A percentile compares a stretch with the other conserved stretches of the same genome.
These are phyloP conservation scores for Dinothrombium tinctorium DNA, from an alignment of 1,140 invertebrate genomes.

Conservation along the genomic window DNA sequence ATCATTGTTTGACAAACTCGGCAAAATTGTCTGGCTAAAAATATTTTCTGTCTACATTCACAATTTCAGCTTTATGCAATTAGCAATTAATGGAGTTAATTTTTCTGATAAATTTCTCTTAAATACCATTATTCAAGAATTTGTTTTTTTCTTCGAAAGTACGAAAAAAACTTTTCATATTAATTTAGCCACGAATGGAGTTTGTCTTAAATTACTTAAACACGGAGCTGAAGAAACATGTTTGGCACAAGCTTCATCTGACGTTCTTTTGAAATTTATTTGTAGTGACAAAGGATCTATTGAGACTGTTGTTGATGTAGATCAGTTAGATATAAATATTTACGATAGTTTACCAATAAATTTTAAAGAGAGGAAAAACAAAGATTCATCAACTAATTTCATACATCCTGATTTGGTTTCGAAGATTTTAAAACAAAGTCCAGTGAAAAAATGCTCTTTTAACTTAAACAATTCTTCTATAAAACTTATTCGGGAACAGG, in stretches of 20 bases:
- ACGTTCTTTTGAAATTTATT: background rate
- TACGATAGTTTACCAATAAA: background rate
- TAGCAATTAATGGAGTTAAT: background rate
- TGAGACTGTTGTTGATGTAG: background rate
- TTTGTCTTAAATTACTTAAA: background rate
- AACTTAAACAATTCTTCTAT: too few species aligned
- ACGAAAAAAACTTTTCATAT: background rate
- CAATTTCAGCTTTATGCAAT: background rate
- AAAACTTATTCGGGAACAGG: too few species aligned
- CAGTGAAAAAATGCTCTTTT: too few species aligned
- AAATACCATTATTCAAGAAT: background rate
- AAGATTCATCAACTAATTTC: background rate
- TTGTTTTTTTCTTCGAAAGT: background rate
- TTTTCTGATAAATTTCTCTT: background rate
- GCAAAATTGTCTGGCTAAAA: too few species aligned
- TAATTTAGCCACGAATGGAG: background rate
- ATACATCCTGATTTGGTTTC: background rate
- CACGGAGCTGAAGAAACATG: background rate
- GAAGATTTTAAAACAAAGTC: background rate
- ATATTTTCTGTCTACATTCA: background rate
- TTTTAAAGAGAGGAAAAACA: background rate
- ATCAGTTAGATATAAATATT: background rate
- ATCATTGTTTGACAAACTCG: background rate
- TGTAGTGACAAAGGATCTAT: background rate
- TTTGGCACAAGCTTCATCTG: background rate